Percentiles rank a stretch among this genome's conserved stretches.
Evolutionary conservation across 2,113 vertebrate genomes (phyloP).

Genomic region (Chloropsis cyanopogon): DNA sequence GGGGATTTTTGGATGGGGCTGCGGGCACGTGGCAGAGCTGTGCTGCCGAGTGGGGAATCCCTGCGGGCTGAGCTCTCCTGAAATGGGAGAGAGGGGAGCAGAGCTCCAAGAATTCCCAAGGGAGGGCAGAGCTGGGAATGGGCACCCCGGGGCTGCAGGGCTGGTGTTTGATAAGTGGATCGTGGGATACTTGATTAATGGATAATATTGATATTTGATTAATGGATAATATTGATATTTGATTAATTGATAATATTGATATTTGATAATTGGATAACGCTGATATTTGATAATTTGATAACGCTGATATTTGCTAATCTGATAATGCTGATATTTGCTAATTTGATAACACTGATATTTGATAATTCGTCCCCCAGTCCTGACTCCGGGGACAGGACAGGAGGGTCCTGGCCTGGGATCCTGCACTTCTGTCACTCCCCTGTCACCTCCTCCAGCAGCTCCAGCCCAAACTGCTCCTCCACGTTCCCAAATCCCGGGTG

Average conservation of each 20-base stretch:
- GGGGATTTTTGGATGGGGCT: too few species aligned
- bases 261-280: background rate
- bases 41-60: too few species aligned
- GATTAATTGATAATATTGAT: background rate
- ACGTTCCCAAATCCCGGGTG: background rate
- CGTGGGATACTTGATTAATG: background rate
- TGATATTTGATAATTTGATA: background rate
- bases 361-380: background rate
- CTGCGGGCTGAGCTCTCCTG: too few species aligned
- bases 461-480: background rate
- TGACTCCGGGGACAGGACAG: background rate
- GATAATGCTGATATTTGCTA: background rate
- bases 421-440: background rate
- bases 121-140: too few species aligned
- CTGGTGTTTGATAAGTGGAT: too few species aligned
- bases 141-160: too few species aligned
- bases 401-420: background rate
- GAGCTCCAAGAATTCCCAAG: too few species aligned
- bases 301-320: background rate
- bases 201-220: background rate
- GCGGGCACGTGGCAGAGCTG: too few species aligned
- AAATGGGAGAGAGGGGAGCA: too few species aligned
- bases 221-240: too few species aligned
- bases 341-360: background rate
- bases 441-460: background rate